Base-by-base conservation (phyloP, 2,888 invertebrate species). In the Drosophila nr. medialis region DNA sequence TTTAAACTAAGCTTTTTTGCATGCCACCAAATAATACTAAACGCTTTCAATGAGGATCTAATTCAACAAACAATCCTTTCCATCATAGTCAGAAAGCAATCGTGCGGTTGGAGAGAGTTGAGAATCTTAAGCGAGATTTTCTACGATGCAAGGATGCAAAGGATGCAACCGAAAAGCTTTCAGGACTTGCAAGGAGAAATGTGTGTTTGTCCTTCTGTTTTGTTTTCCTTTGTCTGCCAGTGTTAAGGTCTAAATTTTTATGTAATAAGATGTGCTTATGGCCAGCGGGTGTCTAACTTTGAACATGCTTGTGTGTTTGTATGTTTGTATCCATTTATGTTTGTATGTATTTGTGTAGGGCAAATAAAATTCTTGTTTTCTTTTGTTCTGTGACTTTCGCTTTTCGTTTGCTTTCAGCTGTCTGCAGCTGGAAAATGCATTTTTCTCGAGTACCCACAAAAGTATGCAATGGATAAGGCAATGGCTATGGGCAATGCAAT, bases 381-480 rank as follows among this genome's bases (percentile, higher is more conserved):
- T 54, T 70, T 66, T 79, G 75, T 70, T 62, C 48, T 32, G 8
- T 54, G 65, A 80, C 72, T 80, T 76, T 80, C 58, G 60, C 60
- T 76, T 65, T 71, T 53, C 34, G 38, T 54, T 54, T 27, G n/a
- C 24, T 56, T 69, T 62, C 51, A 50, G 55, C 60, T 56, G 61
- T 71, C 61, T 62, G 55, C 50, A 50, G 62, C 51, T 63, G 62
- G 51, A 54, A 75, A 85, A 65, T 80, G 83, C 68, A 72, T 42
- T 78, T 71, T 64, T 64, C 61, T 68, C 51, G 11, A 62, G 70
- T 73, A 59, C 70, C 77, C 79, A 55, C 70, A 77, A 73, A 77
- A 81, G 70, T 79, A 73, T 73, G 74, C 77, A 48, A 81, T 71
- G 81, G 63, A 66, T 67, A 63, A 53, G 62, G 72, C 72, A 56